phyloP scores from a whole-genome alignment of 2,113 vertebrate species.

The Sprattus sprattus region DNA sequence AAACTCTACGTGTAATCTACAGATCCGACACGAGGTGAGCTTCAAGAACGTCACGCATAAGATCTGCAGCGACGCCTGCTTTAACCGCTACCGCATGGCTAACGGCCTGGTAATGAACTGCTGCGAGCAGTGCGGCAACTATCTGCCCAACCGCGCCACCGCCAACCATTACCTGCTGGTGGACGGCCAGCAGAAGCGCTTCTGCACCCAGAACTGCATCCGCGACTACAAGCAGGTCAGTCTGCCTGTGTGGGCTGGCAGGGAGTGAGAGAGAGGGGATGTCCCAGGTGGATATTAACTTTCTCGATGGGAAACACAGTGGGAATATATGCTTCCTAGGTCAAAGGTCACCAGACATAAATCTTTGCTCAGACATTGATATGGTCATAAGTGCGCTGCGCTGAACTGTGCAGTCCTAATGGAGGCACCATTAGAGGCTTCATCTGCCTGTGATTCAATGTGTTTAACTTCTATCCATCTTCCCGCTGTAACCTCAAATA shows the following conservation, averaged over 20 bases:
- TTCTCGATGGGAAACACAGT: not conserved
- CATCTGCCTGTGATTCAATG: no score
- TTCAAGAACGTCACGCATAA: conserved; percentile 99
- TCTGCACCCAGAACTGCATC: conserved; percentile 96
- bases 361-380: not conserved
- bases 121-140: conserved; percentile 97
- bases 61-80: conserved; percentile 96
- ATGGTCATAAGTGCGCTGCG: no score
- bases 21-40: conserved; percentile 99
- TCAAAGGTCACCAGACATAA: not conserved
- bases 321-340: no score
- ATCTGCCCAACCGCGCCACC: conserved; percentile 90
- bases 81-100: conserved; percentile 95
- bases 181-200: conserved; percentile 96
- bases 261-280: not conserved
- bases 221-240: conserved; percentile 94
- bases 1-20: conserved; percentile 39
- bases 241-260: not conserved
- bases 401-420: no score
- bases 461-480: no score
- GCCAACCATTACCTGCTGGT: conserved; percentile 91
- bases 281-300: not conserved
- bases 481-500: no score
- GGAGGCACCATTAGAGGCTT: no score
- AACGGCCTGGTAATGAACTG: conserved; percentile 99